A percentile compares a stretch with the other conserved stretches of the same genome.
These are phyloP conservation scores for Heliothis peltigera DNA, from an alignment of 2,888 invertebrate species.

Conservation along the genomic window DNA sequence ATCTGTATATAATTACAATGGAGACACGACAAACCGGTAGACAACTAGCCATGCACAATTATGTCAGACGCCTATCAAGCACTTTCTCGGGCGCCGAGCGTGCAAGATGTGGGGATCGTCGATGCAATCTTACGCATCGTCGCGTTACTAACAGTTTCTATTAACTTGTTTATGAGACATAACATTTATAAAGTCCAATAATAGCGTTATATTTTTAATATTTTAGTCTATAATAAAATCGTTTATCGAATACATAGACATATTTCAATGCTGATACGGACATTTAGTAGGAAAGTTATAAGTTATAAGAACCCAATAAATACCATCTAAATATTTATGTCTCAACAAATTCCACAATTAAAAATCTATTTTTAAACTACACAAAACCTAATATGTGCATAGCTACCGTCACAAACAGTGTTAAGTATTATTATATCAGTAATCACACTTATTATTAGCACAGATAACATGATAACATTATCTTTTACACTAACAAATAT, in stretches of 20 bases:
- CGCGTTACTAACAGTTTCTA: slow-evolving; percentile 37
- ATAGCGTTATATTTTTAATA: background rate
- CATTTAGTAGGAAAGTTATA: too few relatives aligned
- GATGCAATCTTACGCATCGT: slow-evolving; percentile 69
- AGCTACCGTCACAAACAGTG: background rate
- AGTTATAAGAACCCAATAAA: too few relatives aligned
- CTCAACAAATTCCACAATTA: background rate
- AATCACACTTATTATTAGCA: slow-evolving; percentile 12
- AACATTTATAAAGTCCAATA: background rate
- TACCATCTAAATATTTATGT: background rate
- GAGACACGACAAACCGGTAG: slow-evolving; percentile 43
- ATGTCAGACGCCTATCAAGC: slow-evolving; percentile 83
- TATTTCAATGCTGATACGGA: too few relatives aligned
- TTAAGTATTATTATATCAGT: background rate
- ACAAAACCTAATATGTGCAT: too few relatives aligned
- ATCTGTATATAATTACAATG: slow-evolving; percentile 61
- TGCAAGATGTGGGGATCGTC: slow-evolving; percentile 59
- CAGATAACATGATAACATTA: slow-evolving; percentile 21
- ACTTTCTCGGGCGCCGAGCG: slow-evolving; percentile 76
- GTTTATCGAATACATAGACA: too few relatives aligned
- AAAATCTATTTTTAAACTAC: background rate
- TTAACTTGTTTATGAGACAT: background rate
- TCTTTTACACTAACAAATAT: slow-evolving; percentile 34
- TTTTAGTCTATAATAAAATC: background rate
- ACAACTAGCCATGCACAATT: slow-evolving; percentile 76